Evolutionary conservation across 2,797 vertebrate genomes (phyloP).

Genomic region (Myotis vivesi): DNA sequence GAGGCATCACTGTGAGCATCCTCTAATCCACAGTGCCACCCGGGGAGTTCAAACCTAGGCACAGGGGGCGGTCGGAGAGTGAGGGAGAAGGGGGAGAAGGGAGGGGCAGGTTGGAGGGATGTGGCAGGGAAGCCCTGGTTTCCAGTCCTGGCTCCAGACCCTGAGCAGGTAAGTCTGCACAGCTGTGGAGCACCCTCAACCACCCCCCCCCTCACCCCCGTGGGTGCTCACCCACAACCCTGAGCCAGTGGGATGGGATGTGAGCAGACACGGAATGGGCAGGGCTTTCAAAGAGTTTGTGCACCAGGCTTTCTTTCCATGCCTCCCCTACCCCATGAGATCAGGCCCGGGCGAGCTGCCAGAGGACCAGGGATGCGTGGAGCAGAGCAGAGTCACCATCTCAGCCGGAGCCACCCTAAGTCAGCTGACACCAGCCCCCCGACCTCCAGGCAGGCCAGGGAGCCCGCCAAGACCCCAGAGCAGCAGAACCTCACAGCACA

Average conservation of each 20-base stretch:
- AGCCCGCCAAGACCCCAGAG: neutral
- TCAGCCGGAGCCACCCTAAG: neutral
- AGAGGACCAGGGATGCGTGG: accelerated
- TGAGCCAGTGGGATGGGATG: accelerated
- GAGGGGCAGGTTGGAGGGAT: too few species aligned
- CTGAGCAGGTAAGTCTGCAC: accelerated
- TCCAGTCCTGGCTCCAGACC: neutral
- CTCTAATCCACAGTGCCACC: neutral
- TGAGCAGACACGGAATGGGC: accelerated
- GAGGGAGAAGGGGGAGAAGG: neutral
- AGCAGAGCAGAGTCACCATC: neutral
- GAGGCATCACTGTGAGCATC: neutral
- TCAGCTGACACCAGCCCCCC: neutral
- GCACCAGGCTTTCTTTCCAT: accelerated
- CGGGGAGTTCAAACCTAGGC: neutral
- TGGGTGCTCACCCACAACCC: neutral
- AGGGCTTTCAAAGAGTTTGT: accelerated
- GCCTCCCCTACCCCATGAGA: accelerated
- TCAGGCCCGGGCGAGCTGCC: accelerated
- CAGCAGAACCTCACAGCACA: accelerated
- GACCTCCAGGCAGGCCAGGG: neutral
- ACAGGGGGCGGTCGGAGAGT: neutral
- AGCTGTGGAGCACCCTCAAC: accelerated
- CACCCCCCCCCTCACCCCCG: accelerated
- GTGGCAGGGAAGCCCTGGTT: neutral